Evolutionary conservation across 2,113 vertebrate species (phyloP).

Genomic region (Psittacus erithacus): DNA sequence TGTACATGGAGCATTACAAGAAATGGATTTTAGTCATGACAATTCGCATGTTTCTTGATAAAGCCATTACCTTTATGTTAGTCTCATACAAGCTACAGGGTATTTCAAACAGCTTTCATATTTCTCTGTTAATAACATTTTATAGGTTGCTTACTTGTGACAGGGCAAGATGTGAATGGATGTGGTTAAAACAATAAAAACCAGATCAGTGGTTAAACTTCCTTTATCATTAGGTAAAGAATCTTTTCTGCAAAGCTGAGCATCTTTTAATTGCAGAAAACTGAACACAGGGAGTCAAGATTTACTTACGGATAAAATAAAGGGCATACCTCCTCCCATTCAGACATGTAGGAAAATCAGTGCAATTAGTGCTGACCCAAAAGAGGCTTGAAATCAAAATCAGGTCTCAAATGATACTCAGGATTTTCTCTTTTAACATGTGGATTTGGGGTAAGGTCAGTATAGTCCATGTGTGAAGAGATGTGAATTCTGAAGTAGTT

Average conservation of each 20-base stretch:
- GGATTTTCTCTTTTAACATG: not conserved
- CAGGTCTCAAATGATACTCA: not conserved
- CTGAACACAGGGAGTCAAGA: not conserved
- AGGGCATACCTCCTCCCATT: too few relatives aligned
- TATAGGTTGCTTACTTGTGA: not conserved
- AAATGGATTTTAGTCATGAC: not conserved
- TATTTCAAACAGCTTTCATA: not conserved
- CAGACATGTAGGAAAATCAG: not conserved
- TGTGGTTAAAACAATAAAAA: not conserved
- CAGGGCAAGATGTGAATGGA: not conserved
- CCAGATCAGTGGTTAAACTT: not conserved
- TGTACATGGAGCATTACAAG: not conserved
- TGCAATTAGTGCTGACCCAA: not conserved
- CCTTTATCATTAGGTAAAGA: not conserved
- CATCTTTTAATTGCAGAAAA: not conserved
- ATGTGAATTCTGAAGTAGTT: not conserved
- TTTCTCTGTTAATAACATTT: not conserved
- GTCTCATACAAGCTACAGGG: not conserved
- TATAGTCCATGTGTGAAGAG: not conserved
- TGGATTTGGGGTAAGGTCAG: not conserved
- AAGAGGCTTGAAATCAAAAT: not conserved
- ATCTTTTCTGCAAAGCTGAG: not conserved
- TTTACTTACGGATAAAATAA: not conserved
- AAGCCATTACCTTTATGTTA: not conserved
- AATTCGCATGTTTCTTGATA: not conserved